Evolutionary conservation across 2,888 invertebrate species (phyloP), one percentile per base, ranked within the genome.

Genomic region (Drosophila yooni): DNA sequence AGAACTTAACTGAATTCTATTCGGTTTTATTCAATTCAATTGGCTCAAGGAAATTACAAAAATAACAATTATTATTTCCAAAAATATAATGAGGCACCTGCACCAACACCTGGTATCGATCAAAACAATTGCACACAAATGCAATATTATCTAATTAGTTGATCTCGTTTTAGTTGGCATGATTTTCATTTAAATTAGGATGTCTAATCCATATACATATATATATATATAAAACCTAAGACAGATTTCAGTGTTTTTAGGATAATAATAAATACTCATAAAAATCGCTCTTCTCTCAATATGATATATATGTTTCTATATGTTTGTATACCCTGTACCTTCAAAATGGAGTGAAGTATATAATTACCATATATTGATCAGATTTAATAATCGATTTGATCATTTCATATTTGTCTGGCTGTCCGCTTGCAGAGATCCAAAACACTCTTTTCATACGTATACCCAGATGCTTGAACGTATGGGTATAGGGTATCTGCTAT

Each of bases 121-220:
- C 21, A 31, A 31, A 56, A 43, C 31, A 50, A 29, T 38, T 36
- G 68, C 68, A 70, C 68, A 40, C 0, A 59, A 36, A 56, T 38
- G n/a, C 57, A 50, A 48, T 34, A 50, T n/a, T 53, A 38, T 27
- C 34, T 40, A 18, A 54, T 72, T 25, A 21, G 34, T 52, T 57
- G 18, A 64, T 57, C 13, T 34, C 10, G 18, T 54, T 68, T 68
- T 27, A 43, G 40, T 57, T 70, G 51, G 61, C 69, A 70, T 61
- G 48, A 33, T 59, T 60, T 54, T 52, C 5, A 36, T 38, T 34
- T 40, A 1, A 60, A 65, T 60, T 40, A 27, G 27, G 33, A 38
- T n/a, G 4, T 34, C 1, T 25, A 33, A 25, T 15, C 15, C 11
- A 11, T 21, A 11, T 21, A 21, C 21, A 21, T 21, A 21, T 21